Evolutionary conservation across 2,888 invertebrate genomes (phyloP).

Genomic region (Caenorhabditis sp.): DNA sequence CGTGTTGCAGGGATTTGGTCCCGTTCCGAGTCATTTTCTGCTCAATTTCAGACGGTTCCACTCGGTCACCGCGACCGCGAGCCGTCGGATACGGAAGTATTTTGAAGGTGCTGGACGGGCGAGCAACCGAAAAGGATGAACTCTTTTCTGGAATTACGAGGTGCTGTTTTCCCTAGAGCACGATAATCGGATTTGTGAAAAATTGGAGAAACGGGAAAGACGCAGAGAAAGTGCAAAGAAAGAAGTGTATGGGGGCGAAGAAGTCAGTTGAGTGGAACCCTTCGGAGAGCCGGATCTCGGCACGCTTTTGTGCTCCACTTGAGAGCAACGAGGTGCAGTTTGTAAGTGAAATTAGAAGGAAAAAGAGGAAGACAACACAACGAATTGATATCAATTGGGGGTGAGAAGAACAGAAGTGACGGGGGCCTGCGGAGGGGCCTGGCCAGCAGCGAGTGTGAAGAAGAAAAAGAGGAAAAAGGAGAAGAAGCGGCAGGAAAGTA

Average conservation of each 20-base stretch:
- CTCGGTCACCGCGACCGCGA: constrained; percentile 33
- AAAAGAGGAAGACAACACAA: constrained; percentile 19
- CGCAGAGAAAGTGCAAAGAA: constrained; percentile 17
- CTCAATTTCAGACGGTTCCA: constrained; percentile 14
- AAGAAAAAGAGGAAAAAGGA: constrained; percentile 31
- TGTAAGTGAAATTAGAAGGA: constrained; percentile 3
- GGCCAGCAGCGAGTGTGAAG: constrained; percentile 27
- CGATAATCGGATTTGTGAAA: constrained; percentile 31
- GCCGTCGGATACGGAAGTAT: constrained; percentile 42
- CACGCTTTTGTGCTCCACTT: too few species aligned
- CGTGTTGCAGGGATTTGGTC: constrained; percentile 22
- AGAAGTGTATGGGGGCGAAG: constrained; percentile 15
- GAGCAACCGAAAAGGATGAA: constrained; percentile 4
- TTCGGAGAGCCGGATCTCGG: background rate
- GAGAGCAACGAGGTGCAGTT: too few species aligned
- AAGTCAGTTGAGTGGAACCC: constrained; percentile 25
- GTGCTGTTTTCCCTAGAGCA: constrained; percentile 34
- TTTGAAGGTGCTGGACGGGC: constrained; percentile 18
- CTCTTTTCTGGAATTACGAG: constrained; percentile 21
- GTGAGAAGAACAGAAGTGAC: constrained; percentile 49
- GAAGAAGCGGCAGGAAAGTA: constrained; percentile 14
- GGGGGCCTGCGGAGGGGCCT: constrained; percentile 15
- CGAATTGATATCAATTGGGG: constrained; percentile 48
- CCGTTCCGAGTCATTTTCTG: constrained; percentile 31
- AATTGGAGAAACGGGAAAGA: constrained; percentile 6